Evolutionary conservation across 2,888 invertebrate species (phyloP).

Genomic region (Nemoura dubitans): DNA sequence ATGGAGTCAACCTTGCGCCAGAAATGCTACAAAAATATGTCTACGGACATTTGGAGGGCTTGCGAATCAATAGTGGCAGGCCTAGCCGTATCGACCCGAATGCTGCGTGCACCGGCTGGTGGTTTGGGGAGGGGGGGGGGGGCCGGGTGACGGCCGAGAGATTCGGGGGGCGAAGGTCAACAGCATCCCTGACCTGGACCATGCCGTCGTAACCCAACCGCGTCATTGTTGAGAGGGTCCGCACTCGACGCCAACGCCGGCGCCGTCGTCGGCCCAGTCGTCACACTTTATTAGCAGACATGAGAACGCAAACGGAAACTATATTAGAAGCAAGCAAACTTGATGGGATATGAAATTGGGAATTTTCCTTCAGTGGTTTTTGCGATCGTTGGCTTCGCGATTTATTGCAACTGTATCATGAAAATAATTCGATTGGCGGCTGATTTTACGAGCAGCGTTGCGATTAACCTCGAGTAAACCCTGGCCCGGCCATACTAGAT

Average conservation of each 20-base stretch:
- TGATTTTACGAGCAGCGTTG: not conserved
- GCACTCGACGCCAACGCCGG: not conserved
- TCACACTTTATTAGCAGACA: not conserved
- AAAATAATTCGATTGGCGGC: not conserved
- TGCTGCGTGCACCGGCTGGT: not conserved
- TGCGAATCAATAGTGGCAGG: conserved; percentile 4
- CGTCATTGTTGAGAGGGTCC: not conserved
- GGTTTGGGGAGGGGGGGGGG: not conserved
- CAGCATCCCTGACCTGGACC: conserved; percentile 12
- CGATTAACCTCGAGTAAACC: conserved; percentile 7
- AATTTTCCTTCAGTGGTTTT: not conserved
- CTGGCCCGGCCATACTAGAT: not conserved
- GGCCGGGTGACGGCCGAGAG: not conserved
- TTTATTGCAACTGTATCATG: not conserved
- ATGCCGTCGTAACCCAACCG: not conserved
- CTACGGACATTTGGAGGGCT: not conserved
- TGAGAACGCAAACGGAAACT: not conserved
- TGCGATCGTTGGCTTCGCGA: not conserved
- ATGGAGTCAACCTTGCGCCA: not conserved
- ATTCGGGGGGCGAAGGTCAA: not conserved
- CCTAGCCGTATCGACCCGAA: not conserved
- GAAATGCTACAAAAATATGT: not conserved
- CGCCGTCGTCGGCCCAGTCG: not conserved
- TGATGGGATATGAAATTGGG: not conserved
- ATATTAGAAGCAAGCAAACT: not conserved